Base-by-base conservation (phyloP, 92 coral and sea anemone genomes). In the Ricordea florida region DNA sequence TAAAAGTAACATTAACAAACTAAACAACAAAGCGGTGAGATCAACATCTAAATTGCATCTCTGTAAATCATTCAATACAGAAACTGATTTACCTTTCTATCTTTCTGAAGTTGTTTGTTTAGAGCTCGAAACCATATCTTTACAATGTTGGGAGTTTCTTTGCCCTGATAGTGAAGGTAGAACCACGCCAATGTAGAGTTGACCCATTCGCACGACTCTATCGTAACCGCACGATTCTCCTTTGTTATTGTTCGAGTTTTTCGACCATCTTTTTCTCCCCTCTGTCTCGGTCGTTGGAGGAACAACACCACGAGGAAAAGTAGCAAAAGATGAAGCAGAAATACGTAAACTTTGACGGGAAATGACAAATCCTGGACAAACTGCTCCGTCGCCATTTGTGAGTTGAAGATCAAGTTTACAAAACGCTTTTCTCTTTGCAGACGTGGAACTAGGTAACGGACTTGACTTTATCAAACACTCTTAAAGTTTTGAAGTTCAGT, bases 171-270 rank as follows among this genome's bases (percentile, higher is more conserved):
- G 59, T 94, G 89, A 0, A 83, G 63, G 33, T 83, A 91, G 9
- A 83, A 63, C 98, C 97, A 94, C 1, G 88, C 80, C 2, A 92
- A 48, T 17, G 85, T 85, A 9, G 97, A 92, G 56, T 94, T 94
- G 33, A 94, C 29, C 98, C 98, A 94, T 43, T 89, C 84, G 60
- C 98, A 94, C 0, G 98, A 65, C 52, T 94, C 98, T 41, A 90
- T 87, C 10, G 97, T 92, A 46, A 92, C 96, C 13, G 91, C 87
- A 38, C 87, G 74, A 65, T 89, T 85, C 18, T 82, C 90, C 26
- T 83, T 79, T 23, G 43, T 88, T 25, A 92, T 47, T 2, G 90
- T 86, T 26, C 96, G 66, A 9, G 81, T 84, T 42, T 78, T 72
- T 27, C 72, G 68, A 15, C 61, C 31, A 8, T 64, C 69, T 11